Conservation (phyloP, 2,888 invertebrate genomes). For the Pandemis corylana region DNA sequence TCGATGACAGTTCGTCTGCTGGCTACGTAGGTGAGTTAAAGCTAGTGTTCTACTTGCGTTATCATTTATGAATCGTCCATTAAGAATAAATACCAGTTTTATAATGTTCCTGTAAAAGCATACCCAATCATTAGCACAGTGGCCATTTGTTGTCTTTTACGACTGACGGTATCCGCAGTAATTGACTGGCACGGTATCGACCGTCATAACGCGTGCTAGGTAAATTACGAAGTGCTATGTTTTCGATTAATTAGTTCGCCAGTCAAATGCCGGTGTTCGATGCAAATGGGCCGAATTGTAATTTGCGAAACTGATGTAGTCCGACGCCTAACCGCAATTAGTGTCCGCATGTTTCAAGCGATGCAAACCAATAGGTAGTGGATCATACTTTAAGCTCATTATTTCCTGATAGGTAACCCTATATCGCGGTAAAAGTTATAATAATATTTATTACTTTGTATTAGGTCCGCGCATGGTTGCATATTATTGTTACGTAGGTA, state of each 20-base stretch:
- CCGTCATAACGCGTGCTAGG: constrained; percentile 35
- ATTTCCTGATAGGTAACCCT: background rate
- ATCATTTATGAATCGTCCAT: background rate
- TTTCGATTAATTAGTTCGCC: constrained; percentile 51
- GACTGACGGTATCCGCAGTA: constrained; percentile 14
- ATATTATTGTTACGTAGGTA: too few species aligned
- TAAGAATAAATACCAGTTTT: background rate
- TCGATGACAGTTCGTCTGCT: too few species aligned
- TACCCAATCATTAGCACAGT: constrained; percentile 1
- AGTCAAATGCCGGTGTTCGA: constrained; percentile 51
- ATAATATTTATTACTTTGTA: background rate
- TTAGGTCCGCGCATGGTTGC: background rate
- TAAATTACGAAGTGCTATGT: constrained; percentile 42
- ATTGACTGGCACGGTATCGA: constrained; percentile 31
- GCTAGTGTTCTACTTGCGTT: background rate
- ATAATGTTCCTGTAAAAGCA: background rate
- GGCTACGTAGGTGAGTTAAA: too few species aligned
- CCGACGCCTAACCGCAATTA: constrained; percentile 58
- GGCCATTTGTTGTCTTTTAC: constrained; percentile 25
- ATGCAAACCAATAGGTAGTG: constrained; percentile 47
- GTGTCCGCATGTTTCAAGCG: constrained; percentile 55
- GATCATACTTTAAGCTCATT: constrained; percentile 9
- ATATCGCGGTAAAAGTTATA: too few species aligned
- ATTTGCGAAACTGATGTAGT: constrained; percentile 62
- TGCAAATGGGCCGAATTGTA: constrained; percentile 64